These are phyloP conservation scores for Ophiodon elongatus DNA, from an alignment of 2,113 vertebrate species.

Conservation along the genomic window DNA sequence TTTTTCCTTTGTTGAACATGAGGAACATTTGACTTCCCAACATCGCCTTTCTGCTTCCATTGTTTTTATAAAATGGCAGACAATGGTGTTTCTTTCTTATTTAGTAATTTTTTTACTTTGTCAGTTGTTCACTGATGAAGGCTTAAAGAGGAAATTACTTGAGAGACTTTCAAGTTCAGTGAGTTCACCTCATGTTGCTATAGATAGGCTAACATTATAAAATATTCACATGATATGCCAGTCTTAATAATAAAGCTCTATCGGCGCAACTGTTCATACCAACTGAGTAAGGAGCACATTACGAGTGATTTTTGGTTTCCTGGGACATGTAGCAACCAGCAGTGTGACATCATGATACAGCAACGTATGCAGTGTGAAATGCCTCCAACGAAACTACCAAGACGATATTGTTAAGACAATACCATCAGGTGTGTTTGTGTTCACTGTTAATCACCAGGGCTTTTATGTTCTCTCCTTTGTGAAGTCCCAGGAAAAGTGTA, in stretches of 20 bases:
- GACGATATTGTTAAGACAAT: neutral
- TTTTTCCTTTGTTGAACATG: neutral
- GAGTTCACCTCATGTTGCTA: too few species aligned
- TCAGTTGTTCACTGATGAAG: conserved; percentile 3
- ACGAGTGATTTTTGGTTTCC: conserved; percentile 6
- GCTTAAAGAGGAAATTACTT: conserved; percentile 13
- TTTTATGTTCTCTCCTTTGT: neutral
- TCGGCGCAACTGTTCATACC: conserved; percentile 10
- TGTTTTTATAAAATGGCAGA: neutral
- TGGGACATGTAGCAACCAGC: neutral
- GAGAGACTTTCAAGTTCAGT: too few species aligned
- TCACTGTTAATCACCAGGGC: neutral
- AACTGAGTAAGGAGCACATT: conserved; percentile 40
- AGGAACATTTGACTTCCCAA: neutral
- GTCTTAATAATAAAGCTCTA: conserved; percentile 55
- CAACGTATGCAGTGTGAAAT: neutral
- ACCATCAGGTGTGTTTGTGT: neutral
- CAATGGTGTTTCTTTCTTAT: neutral
- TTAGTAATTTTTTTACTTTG: neutral
- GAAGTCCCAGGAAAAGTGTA: neutral
- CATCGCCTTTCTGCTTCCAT: neutral
- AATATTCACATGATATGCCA: conserved; percentile 49
- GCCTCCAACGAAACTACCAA: neutral
- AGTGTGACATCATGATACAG: neutral
- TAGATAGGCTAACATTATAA: conserved; percentile 33